Evolutionary conservation across 1,140 invertebrate species (phyloP), one percentile per base, ranked within the genome.

Genomic region (Pachypeltis micranthus): DNA sequence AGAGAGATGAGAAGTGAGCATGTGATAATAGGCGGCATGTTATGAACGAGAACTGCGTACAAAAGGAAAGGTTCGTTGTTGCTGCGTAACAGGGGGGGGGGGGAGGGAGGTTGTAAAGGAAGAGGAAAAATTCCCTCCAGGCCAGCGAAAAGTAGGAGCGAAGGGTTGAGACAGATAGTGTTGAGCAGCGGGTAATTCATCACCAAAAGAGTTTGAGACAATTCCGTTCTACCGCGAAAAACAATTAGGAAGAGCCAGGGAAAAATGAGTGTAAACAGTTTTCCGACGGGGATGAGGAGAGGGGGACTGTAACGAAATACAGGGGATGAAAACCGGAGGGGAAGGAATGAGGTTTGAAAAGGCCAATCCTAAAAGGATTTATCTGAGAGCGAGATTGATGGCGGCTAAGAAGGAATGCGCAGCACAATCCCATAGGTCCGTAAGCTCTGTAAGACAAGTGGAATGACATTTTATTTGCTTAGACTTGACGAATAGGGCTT

Each of bases 391-490:
- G 47, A 10, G 47, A 51, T 51, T 51, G 47, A 51, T 51, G 47
- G 47, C 23, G 47, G 47, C 47, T 51, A 51, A 21, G 23, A 51
- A 51, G 47, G 47, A 51, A 51, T 51, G 47, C 4, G 47, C 34
- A 51, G 47, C 4, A 21, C 34, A 51, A 51, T 51, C 47, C 47
- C 47, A 21, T 10, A 21, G 21, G 7, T 10, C 23, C 47, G 12
- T 3, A 16, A 4, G 12, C 47, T 51, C 10, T 21, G 31, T 51
- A 51, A 51, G 47, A 51, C 47, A 51, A 51, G 47, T 16, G 47
- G 47, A 51, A 51, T 51, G 47, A 51, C 47, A 21, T 51, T 51
- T 51, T 51, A 51, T 51, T 51, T 51, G 47, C 47, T 51, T 51
- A 51, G 47, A 51, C 47, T 51, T 51, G 47, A 51, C 47, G 23